A percentile compares a stretch with the other conserved stretches of the same genome.
Evolutionary conservation across 2,113 vertebrate species (phyloP).

Genomic region (Mungos mungo): DNA sequence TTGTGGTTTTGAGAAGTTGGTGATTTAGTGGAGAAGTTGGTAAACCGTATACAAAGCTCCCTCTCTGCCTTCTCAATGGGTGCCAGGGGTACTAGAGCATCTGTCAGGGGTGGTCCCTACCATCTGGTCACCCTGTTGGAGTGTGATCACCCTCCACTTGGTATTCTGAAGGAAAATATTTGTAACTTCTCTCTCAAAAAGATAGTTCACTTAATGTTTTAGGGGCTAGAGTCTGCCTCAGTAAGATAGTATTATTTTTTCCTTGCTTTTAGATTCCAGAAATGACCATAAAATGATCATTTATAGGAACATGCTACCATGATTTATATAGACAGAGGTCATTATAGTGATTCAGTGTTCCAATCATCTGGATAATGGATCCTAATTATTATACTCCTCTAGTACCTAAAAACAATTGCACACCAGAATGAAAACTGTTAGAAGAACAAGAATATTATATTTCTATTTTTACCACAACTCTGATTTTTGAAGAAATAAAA

Average conservation of each 20-base stretch:
- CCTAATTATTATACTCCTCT: conserved; percentile 75
- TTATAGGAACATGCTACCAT: conserved; percentile 53
- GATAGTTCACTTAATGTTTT: conserved; percentile 40
- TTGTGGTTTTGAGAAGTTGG: neutral
- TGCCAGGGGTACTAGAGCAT: neutral
- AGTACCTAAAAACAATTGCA: conserved; percentile 70
- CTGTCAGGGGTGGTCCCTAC: neutral
- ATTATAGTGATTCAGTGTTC: conserved; percentile 69
- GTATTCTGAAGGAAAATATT: conserved; percentile 19
- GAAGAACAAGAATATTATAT: conserved; percentile 61
- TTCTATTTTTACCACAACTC: conserved; percentile 70
- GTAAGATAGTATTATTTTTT: conserved; percentile 42
- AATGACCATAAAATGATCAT: conserved; percentile 46
- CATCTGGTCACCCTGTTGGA: neutral
- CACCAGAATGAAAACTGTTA: conserved; percentile 63
- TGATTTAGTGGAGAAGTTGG: conserved; percentile 17
- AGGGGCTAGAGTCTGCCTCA: conserved; percentile 36
- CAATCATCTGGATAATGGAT: conserved; percentile 72
- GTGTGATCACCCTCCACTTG: neutral
- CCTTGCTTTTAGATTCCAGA: conserved; percentile 53
- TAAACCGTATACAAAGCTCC: neutral
- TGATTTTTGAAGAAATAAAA: conserved; percentile 40
- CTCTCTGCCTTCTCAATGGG: neutral
- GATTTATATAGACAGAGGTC: conserved; percentile 70
- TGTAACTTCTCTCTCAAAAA: neutral